phyloP scores from a whole-genome alignment of 2,797 vertebrate genomes.

The Channallabes apus region DNA sequence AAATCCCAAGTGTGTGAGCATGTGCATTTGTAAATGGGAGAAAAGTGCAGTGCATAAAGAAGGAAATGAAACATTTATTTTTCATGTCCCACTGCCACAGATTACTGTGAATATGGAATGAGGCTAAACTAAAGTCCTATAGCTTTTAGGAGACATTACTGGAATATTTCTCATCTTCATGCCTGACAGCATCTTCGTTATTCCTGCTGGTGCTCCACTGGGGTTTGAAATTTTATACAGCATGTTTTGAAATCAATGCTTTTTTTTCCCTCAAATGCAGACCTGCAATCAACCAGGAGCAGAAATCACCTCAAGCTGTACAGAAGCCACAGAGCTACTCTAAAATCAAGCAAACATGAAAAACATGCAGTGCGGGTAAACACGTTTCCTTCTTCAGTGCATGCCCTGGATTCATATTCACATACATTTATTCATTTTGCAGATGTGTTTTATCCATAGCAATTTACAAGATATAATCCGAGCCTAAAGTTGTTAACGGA shows the following conservation, averaged over 20 bases:
- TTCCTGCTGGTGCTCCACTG: conserved; percentile 25
- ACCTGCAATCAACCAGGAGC: conserved; percentile 41
- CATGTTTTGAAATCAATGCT: conserved; percentile 41
- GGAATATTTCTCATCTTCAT: conserved; percentile 36
- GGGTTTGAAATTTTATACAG: conserved; percentile 27
- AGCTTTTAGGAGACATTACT: conserved; percentile 22
- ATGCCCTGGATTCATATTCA: conserved; percentile 9
- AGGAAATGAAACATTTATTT: conserved; percentile 28
- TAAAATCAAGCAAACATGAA: conserved; percentile 37
- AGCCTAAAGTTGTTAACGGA: neutral
- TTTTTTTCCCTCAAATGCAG: conserved; percentile 31
- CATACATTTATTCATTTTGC: conserved; percentile 23
- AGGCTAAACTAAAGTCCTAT: conserved; percentile 13
- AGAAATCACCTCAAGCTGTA: conserved; percentile 34
- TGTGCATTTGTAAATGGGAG: conserved; percentile 1
- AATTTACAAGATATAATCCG: neutral
- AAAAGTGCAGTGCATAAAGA: neutral
- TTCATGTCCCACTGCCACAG: conserved; percentile 24
- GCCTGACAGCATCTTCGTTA: conserved; percentile 33
- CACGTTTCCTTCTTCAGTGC: neutral
- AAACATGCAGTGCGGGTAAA: conserved; percentile 33
- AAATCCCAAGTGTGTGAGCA: conserved; percentile 9
- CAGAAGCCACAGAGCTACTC: conserved; percentile 33
- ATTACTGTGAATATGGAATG: conserved; percentile 32
- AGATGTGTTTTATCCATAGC: conserved; percentile 3